phyloP scores from a whole-genome alignment of 2,888 invertebrate species.

The Cheilosia impressa region DNA sequence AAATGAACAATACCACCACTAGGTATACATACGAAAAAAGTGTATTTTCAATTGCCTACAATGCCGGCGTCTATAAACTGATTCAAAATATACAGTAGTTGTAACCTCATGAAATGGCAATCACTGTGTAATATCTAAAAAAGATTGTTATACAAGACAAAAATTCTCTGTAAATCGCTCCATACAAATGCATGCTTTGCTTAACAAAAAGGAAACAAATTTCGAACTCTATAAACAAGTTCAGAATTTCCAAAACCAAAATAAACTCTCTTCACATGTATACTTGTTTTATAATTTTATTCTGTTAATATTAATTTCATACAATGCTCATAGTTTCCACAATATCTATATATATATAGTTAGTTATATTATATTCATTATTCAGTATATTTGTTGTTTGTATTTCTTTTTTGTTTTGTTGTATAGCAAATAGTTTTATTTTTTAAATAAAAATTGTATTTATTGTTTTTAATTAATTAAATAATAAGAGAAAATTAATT shows the following conservation, averaged over 20 bases:
- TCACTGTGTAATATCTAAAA: neutral
- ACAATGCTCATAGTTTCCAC: conserved; percentile 59
- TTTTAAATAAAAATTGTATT: conserved; percentile 2
- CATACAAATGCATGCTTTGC: neutral
- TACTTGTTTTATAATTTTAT: conserved; percentile 42
- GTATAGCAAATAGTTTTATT: conserved; percentile 34
- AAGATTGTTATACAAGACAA: conserved; percentile 16
- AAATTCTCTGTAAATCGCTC: neutral
- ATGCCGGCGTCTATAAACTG: neutral
- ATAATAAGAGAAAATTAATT: conserved; percentile 24
- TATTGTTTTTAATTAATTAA: conserved; percentile 27
- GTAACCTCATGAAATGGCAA: conserved; percentile 1
- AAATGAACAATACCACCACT: too few relatives aligned
- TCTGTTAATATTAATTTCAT: conserved; percentile 63
- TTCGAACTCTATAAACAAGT: conserved; percentile 7
- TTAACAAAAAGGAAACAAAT: neutral
- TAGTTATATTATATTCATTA: conserved; percentile 57
- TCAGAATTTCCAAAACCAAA: conserved; percentile 20
- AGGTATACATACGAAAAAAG: neutral
- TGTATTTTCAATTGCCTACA: neutral
- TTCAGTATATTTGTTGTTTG: conserved; percentile 50
- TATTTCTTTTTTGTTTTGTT: conserved; percentile 30
- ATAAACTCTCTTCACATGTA: conserved; percentile 44
- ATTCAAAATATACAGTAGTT: neutral
- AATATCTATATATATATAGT: conserved; percentile 68